Conservation (phyloP, 37 sponge, comb jelly and placozoan genomes). For the Beroe ovata region DNA sequence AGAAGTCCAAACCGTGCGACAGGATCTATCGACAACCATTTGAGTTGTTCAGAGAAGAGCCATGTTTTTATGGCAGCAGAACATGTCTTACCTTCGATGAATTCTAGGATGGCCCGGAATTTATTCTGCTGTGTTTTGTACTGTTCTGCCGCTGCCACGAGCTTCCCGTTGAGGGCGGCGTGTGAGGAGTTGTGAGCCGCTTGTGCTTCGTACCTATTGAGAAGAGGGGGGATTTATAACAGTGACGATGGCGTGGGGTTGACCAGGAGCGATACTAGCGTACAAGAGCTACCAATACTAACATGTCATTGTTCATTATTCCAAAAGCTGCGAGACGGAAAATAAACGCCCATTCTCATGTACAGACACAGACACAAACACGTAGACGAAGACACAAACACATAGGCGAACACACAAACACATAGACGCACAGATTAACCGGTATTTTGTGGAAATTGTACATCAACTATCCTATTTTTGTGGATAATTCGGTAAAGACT, state of each 20-base stretch:
- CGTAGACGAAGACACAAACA: not conserved
- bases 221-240: too few relatives aligned
- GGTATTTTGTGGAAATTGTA: too few relatives aligned
- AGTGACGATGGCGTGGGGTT: too few relatives aligned
- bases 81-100: conserved; percentile 49
- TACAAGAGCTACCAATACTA: not conserved
- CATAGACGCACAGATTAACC: too few relatives aligned
- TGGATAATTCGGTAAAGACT: too few relatives aligned
- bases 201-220: conserved; percentile 39
- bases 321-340: too few relatives aligned
- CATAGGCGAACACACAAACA: not conserved
- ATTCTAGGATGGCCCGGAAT: conserved; percentile 53
- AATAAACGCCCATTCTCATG: too few relatives aligned
- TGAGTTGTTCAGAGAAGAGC: too few relatives aligned
- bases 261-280: not conserved
- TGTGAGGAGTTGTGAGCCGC: conserved; percentile 62
- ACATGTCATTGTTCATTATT: not conserved
- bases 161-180: conserved; percentile 4
- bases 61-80: too few relatives aligned
- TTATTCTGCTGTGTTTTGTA: conserved; percentile 66
- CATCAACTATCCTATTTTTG: too few relatives aligned
- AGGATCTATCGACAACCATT: too few relatives aligned
- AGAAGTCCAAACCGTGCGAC: too few relatives aligned
- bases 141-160: conserved; percentile 15
- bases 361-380: not conserved